These are phyloP conservation scores for Himalopsyche japonica DNA, from an alignment of 2,888 invertebrate genomes.

Conservation along the genomic window DNA sequence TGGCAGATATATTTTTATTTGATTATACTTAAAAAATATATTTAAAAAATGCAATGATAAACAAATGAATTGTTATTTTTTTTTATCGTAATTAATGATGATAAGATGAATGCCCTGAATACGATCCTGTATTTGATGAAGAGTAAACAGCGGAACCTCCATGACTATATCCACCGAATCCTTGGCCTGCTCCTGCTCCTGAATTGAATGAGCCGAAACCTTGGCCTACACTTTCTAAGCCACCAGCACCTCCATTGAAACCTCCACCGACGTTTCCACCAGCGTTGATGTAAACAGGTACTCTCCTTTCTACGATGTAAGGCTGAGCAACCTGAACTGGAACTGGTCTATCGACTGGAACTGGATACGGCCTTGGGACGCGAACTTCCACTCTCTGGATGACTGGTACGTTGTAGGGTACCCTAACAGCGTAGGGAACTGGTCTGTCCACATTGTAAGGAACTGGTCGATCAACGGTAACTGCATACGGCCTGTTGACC, in stretches of 20 bases:
- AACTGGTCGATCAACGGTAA: too few species aligned
- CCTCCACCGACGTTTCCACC: neutral
- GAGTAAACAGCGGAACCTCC: neutral
- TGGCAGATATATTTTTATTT: too few species aligned
- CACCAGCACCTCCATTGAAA: conserved; percentile 6
- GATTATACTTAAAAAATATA: too few species aligned
- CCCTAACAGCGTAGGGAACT: conserved; percentile 38
- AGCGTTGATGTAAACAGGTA: conserved; percentile 19
- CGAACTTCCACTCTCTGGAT: conserved; percentile 38
- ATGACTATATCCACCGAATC: conserved; percentile 2
- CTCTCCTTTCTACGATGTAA: conserved; percentile 35
- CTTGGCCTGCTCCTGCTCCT: conserved; percentile 9
- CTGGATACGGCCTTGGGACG: too few species aligned
- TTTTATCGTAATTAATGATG: neutral
- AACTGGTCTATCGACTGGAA: too few species aligned
- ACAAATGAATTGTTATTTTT: too few species aligned
- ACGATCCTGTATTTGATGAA: neutral
- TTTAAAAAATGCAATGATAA: too few species aligned
- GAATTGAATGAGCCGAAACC: conserved; percentile 12
- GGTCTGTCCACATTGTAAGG: too few species aligned
- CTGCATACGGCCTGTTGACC: too few species aligned
- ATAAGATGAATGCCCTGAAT: neutral
- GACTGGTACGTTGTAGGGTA: conserved; percentile 39
- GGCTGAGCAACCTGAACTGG: conserved; percentile 35
- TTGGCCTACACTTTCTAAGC: neutral